Evolutionary conservation across 2,113 vertebrate genomes (phyloP), one percentile per base, ranked within the genome.

Genomic region (Hypanus sabinus): DNA sequence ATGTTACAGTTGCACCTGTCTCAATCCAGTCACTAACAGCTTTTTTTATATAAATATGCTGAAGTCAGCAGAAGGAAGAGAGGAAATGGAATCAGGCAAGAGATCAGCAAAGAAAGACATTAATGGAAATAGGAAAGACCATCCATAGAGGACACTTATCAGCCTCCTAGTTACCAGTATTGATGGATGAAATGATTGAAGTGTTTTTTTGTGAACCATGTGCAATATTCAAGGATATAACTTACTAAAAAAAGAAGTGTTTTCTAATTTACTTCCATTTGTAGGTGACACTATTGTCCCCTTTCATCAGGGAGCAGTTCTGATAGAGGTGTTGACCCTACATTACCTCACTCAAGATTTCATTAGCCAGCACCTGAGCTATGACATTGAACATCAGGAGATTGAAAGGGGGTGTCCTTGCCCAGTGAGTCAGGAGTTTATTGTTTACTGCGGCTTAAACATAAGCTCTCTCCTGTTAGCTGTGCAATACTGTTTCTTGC

Each of bases 141-240:
- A 55, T 73, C 24, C 70, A 73, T 55, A 73, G 36, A 38, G 38
- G 70, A 46, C 91, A 93, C 68, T 73, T 93, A 73, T 27, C 70
- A 73, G 22, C 73, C 24, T 93, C 91, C 91, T 93, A 70, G 70
- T 93, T 46, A 93, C 90, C 90, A 71, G 46, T 93, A 24, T 30
- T 93, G 38, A 73, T 73, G 91, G 68, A 38, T 73, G 36, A 93
- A 93, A 46, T 70, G 91, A 93, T 73, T 93, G 46, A 73, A 93
- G 24, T 92, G 91, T 30, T 93, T 73, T 71, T 73, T 12, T 55
- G 18, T 71, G n/a, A 46, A 93, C 38, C 91, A 93, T 12, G 24
- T 92, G 36, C 70, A 33, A n/a, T 33, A 91, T 68, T 36, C 65
- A 91, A 91, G n/a, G 88, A 91, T 33, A 11, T 68, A 30, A 20